Evolutionary conservation across 1,140 invertebrate species (phyloP), one percentile per base, ranked within the genome.

Genomic region (Drosophila ironensis): DNA sequence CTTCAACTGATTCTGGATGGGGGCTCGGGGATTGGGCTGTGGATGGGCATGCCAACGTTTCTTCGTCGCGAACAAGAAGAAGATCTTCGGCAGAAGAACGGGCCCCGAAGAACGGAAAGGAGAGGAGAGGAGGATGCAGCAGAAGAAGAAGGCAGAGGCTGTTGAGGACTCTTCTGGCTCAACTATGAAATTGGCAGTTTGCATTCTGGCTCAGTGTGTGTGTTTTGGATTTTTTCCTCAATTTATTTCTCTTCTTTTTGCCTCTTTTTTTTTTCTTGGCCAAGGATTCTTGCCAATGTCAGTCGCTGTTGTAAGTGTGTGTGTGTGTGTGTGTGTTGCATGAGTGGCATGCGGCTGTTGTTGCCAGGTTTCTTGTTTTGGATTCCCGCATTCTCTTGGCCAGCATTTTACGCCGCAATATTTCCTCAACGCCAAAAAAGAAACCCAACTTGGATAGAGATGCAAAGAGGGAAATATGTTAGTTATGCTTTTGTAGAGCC

Each of bases 161-260:
- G 30, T 42, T 17, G 60, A 63, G 60, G 42, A 63, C 48, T 63
- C 60, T 56, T 63, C 60, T 30, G 60, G 56, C 42, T 61, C 60
- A 51, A 72, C 78, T 82, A 84, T 84, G 78, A 86, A 86, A 86
- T 84, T 77, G 80, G 73, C 68, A 70, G 78, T 84, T 84, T 82
- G 72, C 72, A 87, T 86, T 77, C 67, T 69, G 68, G 63, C 46
- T 37, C 22, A 69, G 63, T 59, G 41, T 54, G 53, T 69, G 63
- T 53, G 28, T 66, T 35, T 67, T 38, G 61, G 44, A 56, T 38
- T 17, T 37, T 37, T 37, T 37, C 7, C 16, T 17, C n/a, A n/a
- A n/a, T n/a, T n/a, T n/a, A n/a, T n/a, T n/a, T n/a, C n/a, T n/a
- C n/a, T n/a, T n/a, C n/a, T n/a, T n/a, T n/a, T n/a, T n/a, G n/a